Evolutionary conservation across 2,797 vertebrate species (phyloP), one percentile per base, ranked within the genome.

Genomic region (Pseudochaenichthys georgianus): DNA sequence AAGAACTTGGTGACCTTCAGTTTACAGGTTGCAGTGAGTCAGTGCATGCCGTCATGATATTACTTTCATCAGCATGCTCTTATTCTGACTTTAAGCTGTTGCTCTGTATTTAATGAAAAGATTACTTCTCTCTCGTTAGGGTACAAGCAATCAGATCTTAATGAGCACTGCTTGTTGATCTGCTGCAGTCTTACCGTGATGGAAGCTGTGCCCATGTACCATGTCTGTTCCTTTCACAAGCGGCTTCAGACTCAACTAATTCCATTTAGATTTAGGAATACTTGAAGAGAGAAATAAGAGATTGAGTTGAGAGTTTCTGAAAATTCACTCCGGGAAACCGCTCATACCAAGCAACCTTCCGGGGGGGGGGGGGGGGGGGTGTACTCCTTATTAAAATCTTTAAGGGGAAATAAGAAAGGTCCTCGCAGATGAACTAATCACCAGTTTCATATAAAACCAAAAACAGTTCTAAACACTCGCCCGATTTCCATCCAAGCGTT

Each of bases 221-320:
- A 99, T 99, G 97, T 99, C 98, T 99, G 96, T 96, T 96, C 97
- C 95, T 97, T 98, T 97, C 96, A 96, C 95, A 97, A 95, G 95
- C 95, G 95, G 95, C 97, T 97, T 96, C 97, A 93, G 90, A 94
- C 96, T 97, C 95, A 96, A 96, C 97, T 96, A 99, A 96, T 99
- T 99, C 98, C 98, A 99, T 99, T 97, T 98, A 99, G 97, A 97
- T 96, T 85, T 90, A 87, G 91, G 93, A 93, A 95, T 95, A 94
- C 95, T 96, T 96, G 89, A 93, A 94, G 94, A 89, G 91, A 91
- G 92, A 94, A 93, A 94, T 94, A 94, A 91, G 34, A 91, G 91
- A 92, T 85, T 86, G 93, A 94, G 86, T 82, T 77, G 82, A 89
- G 90, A 87, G 82, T 86, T 91, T 92, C 55, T 76, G 68, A 76